A percentile compares a stretch with the other conserved stretches of the same genome.
These are phyloP conservation scores for Gymnoscopelus braueri DNA, from an alignment of 2,797 vertebrate genomes.

Conservation along the genomic window DNA sequence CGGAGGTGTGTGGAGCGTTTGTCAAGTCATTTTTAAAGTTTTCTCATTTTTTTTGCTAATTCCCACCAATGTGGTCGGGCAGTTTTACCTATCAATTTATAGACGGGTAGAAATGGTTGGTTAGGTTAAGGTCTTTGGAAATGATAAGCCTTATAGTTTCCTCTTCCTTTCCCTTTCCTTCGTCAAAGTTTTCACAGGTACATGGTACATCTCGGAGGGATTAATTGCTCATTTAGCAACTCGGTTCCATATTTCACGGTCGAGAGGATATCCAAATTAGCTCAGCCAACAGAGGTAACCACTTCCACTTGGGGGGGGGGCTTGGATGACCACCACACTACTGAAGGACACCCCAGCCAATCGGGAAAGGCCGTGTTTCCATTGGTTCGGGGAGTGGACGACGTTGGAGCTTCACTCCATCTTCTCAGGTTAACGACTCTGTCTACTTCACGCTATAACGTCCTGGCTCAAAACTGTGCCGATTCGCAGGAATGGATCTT, in stretches of 20 bases:
- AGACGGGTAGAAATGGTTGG: constrained; percentile 18
- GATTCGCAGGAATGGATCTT: constrained; percentile 40
- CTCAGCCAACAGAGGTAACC: constrained; percentile 76
- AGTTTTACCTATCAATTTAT: not conserved
- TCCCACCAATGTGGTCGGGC: too few species aligned
- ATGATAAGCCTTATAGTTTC: constrained; percentile 30
- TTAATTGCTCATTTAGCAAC: constrained; percentile 82
- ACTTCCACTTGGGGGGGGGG: constrained; percentile 56
- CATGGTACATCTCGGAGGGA: constrained; percentile 72
- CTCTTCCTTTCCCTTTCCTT: constrained; percentile 42
- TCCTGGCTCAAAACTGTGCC: constrained; percentile 25
- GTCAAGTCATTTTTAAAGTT: constrained; percentile 12
- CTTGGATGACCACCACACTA: constrained; percentile 62
- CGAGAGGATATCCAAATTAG: constrained; percentile 79
- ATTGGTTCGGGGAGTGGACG: constrained; percentile 21
- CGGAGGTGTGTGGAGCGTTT: constrained; percentile 20
- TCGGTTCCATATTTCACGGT: constrained; percentile 79
- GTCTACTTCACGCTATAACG: constrained; percentile 24
- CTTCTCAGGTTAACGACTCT: constrained; percentile 22
- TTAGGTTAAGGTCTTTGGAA: constrained; percentile 46
- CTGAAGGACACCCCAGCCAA: constrained; percentile 60
- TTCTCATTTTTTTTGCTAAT: constrained; percentile 6
- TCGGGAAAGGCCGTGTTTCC: constrained; percentile 37
- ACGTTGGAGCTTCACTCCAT: constrained; percentile 6
- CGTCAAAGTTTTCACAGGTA: constrained; percentile 69